Base-by-base conservation (phyloP, 2,113 vertebrate species). In the Salminus brasiliensis region DNA sequence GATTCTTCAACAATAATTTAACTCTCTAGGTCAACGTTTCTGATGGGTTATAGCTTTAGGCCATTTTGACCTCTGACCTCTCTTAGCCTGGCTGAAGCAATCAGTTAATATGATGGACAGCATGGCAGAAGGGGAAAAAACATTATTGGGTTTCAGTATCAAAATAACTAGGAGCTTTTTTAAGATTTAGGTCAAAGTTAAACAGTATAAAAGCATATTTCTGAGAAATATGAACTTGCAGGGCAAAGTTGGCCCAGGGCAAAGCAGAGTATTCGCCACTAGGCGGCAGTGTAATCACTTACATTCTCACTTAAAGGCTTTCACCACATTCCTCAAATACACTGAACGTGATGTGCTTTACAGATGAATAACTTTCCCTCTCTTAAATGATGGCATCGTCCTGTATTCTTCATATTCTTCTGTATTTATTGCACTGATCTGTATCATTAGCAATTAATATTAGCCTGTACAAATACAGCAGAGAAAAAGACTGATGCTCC, bases 231-330 rank as follows among this genome's bases (percentile, higher is more conserved):
- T 18, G 21, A 12, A 21, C 11, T 41, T 43, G 9, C 10, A n/a
- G n/a, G n/a, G n/a, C n/a, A n/a, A n/a, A n/a, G n/a, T 2, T 43
- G 0, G 11, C 43, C 32, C 13, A 4, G 11, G 18, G 57, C 43
- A 12, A 21, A 0, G 15, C 18, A 25, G 39, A 39, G 18, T 18
- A 5, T 25, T 21, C 53, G 34, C 78, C 82, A 80, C 68, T 71
- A 3, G 82, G 68, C 23, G 77, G 77, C 77, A 62, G 77, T 72
- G 67, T 67, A 72, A 30, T 43, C 59, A 72, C 23, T 66, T 55
- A 27, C 29, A 60, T 72, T 8, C 16, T 18, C 12, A 53, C 29
- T 60, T 27, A 34, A 39, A 5, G 0, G 15, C 21, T 23, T 29
- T 76, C 69, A 59, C 2, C 68, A 36, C 60, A 68, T 82, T 73